Conservation (phyloP, 2,113 vertebrate species). For the Periophthalmus modestus region DNA sequence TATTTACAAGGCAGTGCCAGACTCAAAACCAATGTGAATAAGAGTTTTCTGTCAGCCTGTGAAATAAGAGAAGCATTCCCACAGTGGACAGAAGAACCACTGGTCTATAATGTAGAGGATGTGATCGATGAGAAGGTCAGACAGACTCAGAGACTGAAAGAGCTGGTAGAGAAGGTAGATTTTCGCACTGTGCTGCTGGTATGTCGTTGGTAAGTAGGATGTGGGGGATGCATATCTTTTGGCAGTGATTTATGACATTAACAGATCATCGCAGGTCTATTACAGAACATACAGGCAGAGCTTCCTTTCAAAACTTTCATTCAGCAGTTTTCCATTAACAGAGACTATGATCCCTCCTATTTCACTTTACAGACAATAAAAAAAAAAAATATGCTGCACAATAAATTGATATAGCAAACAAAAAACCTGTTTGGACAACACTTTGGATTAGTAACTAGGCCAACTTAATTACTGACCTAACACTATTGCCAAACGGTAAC, state of each 20-base stretch:
- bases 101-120: neutral
- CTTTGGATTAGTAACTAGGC: too few species aligned
- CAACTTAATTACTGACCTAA: too few species aligned
- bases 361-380: neutral
- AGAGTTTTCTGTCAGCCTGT: conserved; percentile 60
- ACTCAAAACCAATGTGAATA: conserved; percentile 58
- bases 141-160: conserved; percentile 14
- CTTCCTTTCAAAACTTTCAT: neutral
- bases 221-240: conserved; percentile 24
- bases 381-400: neutral
- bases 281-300: neutral
- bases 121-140: conserved; percentile 44
- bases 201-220: conserved; percentile 34
- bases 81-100: conserved; percentile 17
- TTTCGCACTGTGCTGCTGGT: conserved; percentile 57
- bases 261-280: conserved; percentile 23
- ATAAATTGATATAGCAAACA: neutral
- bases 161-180: conserved; percentile 16
- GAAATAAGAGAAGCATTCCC: conserved; percentile 66
- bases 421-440: neutral
- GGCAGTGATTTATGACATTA: conserved; percentile 35
- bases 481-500: too few species aligned
- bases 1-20: conserved; percentile 66
- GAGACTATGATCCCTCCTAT: too few species aligned
- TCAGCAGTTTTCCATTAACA: neutral